Percentiles rank a stretch among this genome's conserved stretches.
Conservation (phyloP, 2,888 invertebrate genomes). For the Acanthosepion lycidas region DNA sequence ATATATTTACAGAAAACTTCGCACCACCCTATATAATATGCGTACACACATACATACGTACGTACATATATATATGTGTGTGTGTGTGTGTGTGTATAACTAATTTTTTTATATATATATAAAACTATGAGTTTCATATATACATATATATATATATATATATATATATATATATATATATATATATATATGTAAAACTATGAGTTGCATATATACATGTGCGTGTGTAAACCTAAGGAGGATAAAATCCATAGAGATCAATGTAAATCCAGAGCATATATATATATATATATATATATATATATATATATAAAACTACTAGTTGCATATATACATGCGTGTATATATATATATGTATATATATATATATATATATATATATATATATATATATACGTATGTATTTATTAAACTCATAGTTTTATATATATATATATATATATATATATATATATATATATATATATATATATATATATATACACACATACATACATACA, state of each 20-base stretch:
- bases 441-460: no score
- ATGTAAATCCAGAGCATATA: no score
- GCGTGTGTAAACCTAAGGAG: no score
- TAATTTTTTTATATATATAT: not conserved
- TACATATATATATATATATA: not conserved
- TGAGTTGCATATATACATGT: not conserved
- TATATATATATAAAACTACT: not conserved
- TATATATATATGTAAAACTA: not conserved
- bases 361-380: no score
- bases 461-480: no score
- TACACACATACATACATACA: no score
- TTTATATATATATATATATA: no score
- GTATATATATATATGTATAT: no score
- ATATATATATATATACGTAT: no score
- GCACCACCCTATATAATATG: not conserved
- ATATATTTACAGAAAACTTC: not conserved
- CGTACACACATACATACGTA: not conserved
- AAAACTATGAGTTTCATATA: not conserved
- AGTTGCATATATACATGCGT: not conserved
- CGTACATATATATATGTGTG: not conserved
- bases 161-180: constrained; percentile 8
- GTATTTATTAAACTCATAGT: no score
- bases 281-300: not conserved
- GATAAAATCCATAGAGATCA: no score
- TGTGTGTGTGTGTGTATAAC: not conserved